phyloP scores from a whole-genome alignment of 2,113 vertebrate genomes.

The Meleagris gallopavo region DNA sequence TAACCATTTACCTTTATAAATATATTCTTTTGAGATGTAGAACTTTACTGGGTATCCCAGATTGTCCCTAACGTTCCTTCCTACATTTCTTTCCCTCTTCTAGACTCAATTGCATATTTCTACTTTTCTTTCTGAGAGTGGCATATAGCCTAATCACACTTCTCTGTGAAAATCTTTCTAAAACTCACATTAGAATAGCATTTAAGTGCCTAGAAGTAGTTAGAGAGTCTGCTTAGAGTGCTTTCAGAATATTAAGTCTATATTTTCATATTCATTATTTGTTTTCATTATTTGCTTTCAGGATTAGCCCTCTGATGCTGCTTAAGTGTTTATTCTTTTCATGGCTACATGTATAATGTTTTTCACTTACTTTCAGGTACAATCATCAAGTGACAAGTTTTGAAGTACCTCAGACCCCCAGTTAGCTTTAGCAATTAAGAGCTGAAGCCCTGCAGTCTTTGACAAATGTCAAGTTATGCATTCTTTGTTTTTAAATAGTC shows the following conservation, averaged over 20 bases:
- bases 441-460: neutral
- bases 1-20: neutral
- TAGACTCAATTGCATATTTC: neutral
- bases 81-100: neutral
- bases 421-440: neutral
- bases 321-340: neutral
- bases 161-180: neutral
- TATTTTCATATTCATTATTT: neutral
- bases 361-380: neutral
- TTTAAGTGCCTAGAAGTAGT: neutral
- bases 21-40: neutral
- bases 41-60: neutral
- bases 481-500: neutral
- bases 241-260: neutral
- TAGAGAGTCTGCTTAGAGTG: neutral
- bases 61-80: neutral
- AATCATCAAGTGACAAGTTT: neutral
- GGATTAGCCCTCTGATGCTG: neutral
- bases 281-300: neutral
- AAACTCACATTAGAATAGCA: neutral
- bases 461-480: neutral
- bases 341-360: neutral
- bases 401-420: neutral
- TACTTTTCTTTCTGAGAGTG: neutral
- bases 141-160: neutral